phyloP scores from a whole-genome alignment of 1,140 invertebrate species.

The Phenacoccus solenopsis region DNA sequence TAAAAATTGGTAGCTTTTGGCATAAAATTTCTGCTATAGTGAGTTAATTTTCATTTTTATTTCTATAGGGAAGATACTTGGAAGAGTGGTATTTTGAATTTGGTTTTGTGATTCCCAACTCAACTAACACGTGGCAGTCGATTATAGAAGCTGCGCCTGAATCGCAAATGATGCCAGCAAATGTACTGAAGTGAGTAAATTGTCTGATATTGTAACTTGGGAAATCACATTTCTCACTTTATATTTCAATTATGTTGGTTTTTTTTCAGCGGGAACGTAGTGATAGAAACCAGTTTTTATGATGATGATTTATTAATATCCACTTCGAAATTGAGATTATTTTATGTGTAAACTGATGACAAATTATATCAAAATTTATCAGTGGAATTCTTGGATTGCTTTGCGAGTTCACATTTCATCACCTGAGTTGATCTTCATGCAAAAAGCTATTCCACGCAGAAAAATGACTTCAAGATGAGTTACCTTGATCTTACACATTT shows the following conservation, averaged over 20 bases:
- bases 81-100: constrained; percentile 99
- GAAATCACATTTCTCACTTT: not conserved
- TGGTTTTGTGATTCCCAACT: constrained; percentile 96
- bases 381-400: too few relatives aligned
- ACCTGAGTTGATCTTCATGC: too few relatives aligned
- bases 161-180: constrained; percentile 99
- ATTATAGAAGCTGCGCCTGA: constrained; percentile 96
- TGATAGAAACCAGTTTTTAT: constrained; percentile 97
- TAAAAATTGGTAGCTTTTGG: constrained; percentile 27
- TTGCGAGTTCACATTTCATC: too few relatives aligned
- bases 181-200: constrained; percentile 73
- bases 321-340: constrained; percentile 87
- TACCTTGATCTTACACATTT: too few relatives aligned
- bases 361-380: too few relatives aligned
- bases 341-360: constrained; percentile 90
- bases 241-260: not conserved
- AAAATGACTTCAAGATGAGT: too few relatives aligned
- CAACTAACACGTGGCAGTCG: constrained; percentile 98
- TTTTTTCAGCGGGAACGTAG: constrained; percentile 81
- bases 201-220: not conserved
- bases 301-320: constrained; percentile 91
- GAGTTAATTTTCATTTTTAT: not conserved
- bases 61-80: constrained; percentile 57
- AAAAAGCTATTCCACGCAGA: too few relatives aligned
- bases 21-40: not conserved